Evolutionary conservation across 2,113 vertebrate genomes (phyloP).

Genomic region (human (Homo sapiens)): DNA sequence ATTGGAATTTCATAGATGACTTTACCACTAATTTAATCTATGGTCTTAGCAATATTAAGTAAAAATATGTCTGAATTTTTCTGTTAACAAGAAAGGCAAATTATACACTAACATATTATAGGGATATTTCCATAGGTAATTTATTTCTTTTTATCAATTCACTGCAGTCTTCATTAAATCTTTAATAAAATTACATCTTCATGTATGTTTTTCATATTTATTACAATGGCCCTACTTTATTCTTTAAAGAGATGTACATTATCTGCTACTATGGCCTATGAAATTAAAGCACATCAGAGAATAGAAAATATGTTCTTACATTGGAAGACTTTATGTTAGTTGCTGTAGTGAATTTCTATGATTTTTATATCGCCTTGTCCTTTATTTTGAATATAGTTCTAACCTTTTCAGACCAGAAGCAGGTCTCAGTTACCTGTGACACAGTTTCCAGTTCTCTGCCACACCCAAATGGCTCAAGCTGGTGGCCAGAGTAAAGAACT

Average conservation of each 20-base stretch:
- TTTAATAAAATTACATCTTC: neutral
- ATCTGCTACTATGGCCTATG: neutral
- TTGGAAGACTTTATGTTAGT: neutral
- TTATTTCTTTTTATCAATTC: constrained; percentile 23
- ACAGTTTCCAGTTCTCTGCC: neutral
- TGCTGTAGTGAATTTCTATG: neutral
- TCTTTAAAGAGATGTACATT: neutral
- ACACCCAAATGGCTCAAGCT: neutral
- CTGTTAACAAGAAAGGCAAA: neutral
- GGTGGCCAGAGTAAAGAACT: neutral
- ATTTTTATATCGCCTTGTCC: neutral
- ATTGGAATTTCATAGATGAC: neutral
- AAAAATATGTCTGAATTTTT: neutral
- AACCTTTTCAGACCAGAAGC: neutral
- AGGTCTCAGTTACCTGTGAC: neutral
- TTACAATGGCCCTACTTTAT: neutral
- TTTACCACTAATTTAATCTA: neutral
- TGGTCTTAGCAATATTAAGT: neutral
- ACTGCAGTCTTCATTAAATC: neutral
- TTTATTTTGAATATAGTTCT: neutral
- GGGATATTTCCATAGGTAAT: neutral
- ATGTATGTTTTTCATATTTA: neutral
- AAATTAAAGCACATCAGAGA: neutral
- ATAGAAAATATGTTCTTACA: neutral
- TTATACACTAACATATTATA: neutral